A percentile compares a stretch with the other conserved stretches of the same genome.
Evolutionary conservation across 2,113 vertebrate species (phyloP).

Genomic region (Oriolus oriolus): DNA sequence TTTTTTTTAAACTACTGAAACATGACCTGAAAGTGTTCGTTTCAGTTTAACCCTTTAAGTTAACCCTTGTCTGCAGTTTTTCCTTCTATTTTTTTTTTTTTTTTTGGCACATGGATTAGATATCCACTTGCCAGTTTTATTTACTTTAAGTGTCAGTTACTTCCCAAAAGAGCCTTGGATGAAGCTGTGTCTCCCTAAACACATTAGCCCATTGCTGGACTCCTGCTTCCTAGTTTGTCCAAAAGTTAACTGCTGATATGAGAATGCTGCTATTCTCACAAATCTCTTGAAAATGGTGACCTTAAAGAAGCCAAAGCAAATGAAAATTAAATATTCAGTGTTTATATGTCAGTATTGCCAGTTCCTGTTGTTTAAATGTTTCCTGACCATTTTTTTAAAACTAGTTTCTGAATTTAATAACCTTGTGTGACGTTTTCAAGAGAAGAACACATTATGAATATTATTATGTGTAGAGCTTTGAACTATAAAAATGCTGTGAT

Average conservation of each 20-base stretch:
- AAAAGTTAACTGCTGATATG: neutral
- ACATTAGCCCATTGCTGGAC: neutral
- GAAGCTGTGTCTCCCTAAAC: neutral
- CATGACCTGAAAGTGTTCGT: neutral
- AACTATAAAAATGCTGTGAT: neutral
- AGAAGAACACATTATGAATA: neutral
- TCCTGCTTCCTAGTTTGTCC: neutral
- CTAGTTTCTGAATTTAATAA: slow-evolving; percentile 10
- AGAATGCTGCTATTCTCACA: neutral
- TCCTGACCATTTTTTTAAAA: neutral
- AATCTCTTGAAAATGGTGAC: neutral
- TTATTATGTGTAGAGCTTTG: neutral
- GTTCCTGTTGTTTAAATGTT: slow-evolving; percentile 1
- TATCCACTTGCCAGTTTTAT: neutral
- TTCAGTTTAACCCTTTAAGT: neutral
- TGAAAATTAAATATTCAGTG: neutral
- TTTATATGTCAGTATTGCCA: slow-evolving; percentile 21
- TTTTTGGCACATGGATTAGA: neutral
- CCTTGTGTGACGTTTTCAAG: slow-evolving; percentile 18
- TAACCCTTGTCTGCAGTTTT: neutral
- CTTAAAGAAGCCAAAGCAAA: slow-evolving; percentile 15
- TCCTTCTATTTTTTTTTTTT: neutral
- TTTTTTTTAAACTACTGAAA: neutral
- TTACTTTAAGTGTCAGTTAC: neutral
- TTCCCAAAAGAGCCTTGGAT: neutral